These are phyloP conservation scores for Philereme transversata DNA, from an alignment of 2,888 invertebrate genomes.

Conservation along the genomic window DNA sequence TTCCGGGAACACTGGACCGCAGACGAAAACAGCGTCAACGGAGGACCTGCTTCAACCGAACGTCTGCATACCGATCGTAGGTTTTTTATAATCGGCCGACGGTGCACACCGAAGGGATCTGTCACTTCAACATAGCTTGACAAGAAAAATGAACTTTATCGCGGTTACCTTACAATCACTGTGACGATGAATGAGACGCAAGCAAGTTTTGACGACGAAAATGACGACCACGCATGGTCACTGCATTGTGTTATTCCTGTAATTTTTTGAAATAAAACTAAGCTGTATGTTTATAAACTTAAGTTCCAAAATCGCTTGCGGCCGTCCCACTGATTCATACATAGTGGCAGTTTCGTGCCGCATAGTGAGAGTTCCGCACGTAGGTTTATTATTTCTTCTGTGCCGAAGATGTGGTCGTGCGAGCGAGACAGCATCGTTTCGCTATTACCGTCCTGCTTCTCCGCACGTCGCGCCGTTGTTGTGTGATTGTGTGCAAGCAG, in stretches of 20 bases:
- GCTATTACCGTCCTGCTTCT: constrained; percentile 66
- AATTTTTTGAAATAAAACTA: constrained; percentile 1
- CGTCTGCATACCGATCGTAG: constrained; percentile 84
- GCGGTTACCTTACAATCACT: constrained; percentile 8
- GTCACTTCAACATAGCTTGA: constrained; percentile 14
- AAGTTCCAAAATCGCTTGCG: constrained; percentile 5
- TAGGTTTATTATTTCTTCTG: constrained; percentile 22
- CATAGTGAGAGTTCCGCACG: constrained; percentile 17
- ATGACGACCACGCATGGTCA: constrained; percentile 3
- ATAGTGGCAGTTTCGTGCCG: constrained; percentile 3
- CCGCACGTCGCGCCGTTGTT: constrained; percentile 72
- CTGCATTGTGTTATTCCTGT: background rate
- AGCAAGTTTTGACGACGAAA: constrained; percentile 1
- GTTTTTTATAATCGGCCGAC: constrained; percentile 75
- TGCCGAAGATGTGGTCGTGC: constrained; percentile 49
- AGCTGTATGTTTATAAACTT: background rate
- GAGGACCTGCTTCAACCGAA: constrained; percentile 83
- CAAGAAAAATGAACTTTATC: constrained; percentile 14
- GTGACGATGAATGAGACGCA: background rate
- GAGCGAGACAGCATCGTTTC: constrained; percentile 53
- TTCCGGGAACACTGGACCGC: constrained; percentile 75
- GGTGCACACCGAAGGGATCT: constrained; percentile 54
- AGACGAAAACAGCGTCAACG: constrained; percentile 84
- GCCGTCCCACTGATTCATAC: constrained; percentile 1
- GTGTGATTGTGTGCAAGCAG: constrained; percentile 62